Percentiles rank a stretch among this genome's conserved stretches.
phyloP scores from a whole-genome alignment of 1,140 invertebrate genomes.

The Daktulosphaira vitifoliae region DNA sequence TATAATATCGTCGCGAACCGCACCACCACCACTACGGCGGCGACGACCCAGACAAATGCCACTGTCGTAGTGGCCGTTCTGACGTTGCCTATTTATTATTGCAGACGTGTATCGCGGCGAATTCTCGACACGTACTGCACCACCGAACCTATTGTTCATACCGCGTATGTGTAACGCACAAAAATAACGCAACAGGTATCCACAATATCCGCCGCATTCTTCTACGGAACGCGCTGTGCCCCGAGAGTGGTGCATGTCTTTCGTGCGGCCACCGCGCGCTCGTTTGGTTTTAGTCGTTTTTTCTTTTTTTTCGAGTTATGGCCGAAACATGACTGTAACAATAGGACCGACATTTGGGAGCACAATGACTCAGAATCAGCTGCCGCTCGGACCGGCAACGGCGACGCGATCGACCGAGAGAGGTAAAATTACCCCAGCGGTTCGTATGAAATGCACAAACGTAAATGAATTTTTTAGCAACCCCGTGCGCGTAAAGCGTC shows the following conservation, averaged over 20 bases:
- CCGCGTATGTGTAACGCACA: not conserved
- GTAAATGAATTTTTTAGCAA: too few species aligned
- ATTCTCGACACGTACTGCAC: slow-evolving; percentile 11
- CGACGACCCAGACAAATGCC: too few species aligned
- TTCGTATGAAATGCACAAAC: too few species aligned
- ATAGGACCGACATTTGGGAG: slow-evolving; percentile 10
- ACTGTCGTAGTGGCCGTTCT: too few species aligned
- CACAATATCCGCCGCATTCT: slow-evolving; percentile 11
- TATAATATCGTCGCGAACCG: too few species aligned
- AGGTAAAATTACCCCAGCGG: not conserved
- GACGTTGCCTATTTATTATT: too few species aligned
- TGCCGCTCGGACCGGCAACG: slow-evolving; percentile 15
- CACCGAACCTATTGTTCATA: not conserved
- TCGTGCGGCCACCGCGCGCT: too few species aligned
- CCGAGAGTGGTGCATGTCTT: not conserved
- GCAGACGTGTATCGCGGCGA: not conserved
- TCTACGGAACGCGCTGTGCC: not conserved
- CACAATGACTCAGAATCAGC: slow-evolving; percentile 26
- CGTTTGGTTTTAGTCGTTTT: not conserved
- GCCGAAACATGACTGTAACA: slow-evolving; percentile 30
- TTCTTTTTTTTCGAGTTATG: too few species aligned
- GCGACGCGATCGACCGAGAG: not conserved
- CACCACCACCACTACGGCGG: too few species aligned
- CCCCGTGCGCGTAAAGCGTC: not conserved
- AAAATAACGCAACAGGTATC: slow-evolving; percentile 23